A percentile compares a stretch with the other conserved stretches of the same genome.
These are phyloP conservation scores for Psilopsiagon aymara DNA, from an alignment of 2,113 vertebrate species.

Conservation along the genomic window DNA sequence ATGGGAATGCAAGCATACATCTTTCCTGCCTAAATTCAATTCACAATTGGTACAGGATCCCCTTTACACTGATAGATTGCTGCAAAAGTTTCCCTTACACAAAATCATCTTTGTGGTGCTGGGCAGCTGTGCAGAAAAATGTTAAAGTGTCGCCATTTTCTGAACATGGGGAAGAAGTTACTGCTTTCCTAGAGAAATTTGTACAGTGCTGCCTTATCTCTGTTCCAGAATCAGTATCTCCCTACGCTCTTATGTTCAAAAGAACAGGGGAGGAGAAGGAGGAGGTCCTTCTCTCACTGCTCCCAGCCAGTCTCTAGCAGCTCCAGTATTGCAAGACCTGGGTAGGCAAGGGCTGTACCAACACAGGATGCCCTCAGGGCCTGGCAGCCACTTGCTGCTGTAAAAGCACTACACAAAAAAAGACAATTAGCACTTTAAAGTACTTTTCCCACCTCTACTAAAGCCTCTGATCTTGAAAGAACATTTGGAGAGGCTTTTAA, in stretches of 20 bases:
- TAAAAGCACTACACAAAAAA: not conserved
- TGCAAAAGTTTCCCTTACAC: not conserved
- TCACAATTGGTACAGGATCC: not conserved
- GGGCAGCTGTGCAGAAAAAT: not conserved
- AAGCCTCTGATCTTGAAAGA: constrained; percentile 50
- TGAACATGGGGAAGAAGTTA: not conserved
- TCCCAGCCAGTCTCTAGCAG: not conserved
- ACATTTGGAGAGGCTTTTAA: constrained; percentile 13
- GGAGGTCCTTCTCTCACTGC: not conserved
- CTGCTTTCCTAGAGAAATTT: not conserved
- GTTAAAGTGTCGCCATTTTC: accelerated
- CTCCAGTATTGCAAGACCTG: not conserved
- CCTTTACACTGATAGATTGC: not conserved
- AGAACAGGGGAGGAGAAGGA: not conserved
- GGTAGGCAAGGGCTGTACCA: not conserved
- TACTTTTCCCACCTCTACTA: not conserved
- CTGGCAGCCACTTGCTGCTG: not conserved
- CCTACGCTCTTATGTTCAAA: not conserved
- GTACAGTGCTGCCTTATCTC: not conserved
- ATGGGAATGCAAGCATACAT: not conserved
- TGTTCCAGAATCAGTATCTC: not conserved
- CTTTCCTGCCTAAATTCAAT: not conserved
- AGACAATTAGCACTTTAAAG: constrained; percentile 41
- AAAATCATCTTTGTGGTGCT: not conserved
- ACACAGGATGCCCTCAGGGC: not conserved